Conservation (phyloP, 2,888 invertebrate species). For the Aphrophora alni region DNA sequence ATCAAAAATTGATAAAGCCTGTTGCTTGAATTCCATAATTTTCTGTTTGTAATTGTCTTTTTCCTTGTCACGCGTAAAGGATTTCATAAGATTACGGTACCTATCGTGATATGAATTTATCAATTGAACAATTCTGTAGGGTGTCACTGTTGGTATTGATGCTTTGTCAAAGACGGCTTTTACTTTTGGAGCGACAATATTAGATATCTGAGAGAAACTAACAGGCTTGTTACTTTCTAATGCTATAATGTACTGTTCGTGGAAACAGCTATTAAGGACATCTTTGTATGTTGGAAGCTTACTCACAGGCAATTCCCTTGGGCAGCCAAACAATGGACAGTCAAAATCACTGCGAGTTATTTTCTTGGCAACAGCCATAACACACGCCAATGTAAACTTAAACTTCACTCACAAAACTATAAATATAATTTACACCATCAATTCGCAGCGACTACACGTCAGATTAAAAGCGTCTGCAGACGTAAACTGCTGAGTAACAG, state of each 20-base stretch:
- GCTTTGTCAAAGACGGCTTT: constrained; percentile 27
- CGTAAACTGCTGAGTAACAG: no score
- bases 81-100: constrained; percentile 20
- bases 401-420: no score
- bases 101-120: constrained; percentile 27
- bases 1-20: constrained; percentile 15
- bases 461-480: no score
- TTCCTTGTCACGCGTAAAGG: constrained; percentile 22
- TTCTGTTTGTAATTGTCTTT: constrained; percentile 14
- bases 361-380: constrained; percentile 11
- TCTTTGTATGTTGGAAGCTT: constrained; percentile 20
- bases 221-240: constrained; percentile 13
- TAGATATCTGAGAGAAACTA: constrained; percentile 1
- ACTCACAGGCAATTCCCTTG: constrained; percentile 11
- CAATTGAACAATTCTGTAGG: constrained; percentile 24
- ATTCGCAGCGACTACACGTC: no score
- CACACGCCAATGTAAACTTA: not conserved
- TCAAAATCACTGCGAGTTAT: constrained; percentile 1
- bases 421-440: no score
- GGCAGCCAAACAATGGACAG: constrained; percentile 12
- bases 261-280: constrained; percentile 9
- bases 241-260: not conserved
- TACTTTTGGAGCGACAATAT: constrained; percentile 18
- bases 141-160: constrained; percentile 31
- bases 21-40: constrained; percentile 8